Percentiles rank a stretch among this genome's conserved stretches.
phyloP scores from a whole-genome alignment of 2,113 vertebrate genomes.

The Stercorarius parasiticus region DNA sequence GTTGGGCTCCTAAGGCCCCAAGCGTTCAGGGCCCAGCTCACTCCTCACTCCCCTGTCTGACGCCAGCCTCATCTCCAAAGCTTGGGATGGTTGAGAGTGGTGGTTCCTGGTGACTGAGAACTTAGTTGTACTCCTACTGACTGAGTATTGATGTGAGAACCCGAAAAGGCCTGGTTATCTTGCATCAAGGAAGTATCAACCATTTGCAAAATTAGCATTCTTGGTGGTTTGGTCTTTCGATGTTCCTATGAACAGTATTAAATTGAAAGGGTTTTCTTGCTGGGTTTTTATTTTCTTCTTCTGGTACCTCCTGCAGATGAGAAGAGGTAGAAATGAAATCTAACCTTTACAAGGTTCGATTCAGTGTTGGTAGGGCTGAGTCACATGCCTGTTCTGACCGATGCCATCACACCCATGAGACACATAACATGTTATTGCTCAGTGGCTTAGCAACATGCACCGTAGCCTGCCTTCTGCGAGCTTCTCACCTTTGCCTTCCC shows the following conservation, averaged over 20 bases:
- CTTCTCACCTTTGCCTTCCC: constrained; percentile 49
- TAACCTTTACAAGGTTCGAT: not conserved
- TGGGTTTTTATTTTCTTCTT: not conserved
- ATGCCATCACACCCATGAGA: constrained; percentile 27
- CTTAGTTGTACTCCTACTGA: not conserved
- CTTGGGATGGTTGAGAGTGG: not conserved
- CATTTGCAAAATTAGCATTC: not conserved
- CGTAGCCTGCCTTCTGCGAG: not conserved
- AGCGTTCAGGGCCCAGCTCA: not conserved
- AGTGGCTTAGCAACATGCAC: constrained; percentile 50
- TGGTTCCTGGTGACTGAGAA: not conserved
- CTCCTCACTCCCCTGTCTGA: not conserved
- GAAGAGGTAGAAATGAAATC: not conserved
- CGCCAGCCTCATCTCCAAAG: not conserved
- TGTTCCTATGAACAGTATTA: not conserved
- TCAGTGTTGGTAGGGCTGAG: constrained; percentile 1
- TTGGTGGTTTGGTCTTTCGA: not conserved
- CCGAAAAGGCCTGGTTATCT: not conserved
- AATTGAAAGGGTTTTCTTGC: not conserved
- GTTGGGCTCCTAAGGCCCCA: not conserved
- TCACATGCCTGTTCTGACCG: constrained; percentile 51
- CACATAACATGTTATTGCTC: constrained; percentile 19
- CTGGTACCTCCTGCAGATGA: not conserved
- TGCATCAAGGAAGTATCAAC: not conserved
- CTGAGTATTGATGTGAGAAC: not conserved